These are phyloP conservation scores for Ranitomeya imitator DNA, from an alignment of 2,113 vertebrate species.

Conservation along the genomic window DNA sequence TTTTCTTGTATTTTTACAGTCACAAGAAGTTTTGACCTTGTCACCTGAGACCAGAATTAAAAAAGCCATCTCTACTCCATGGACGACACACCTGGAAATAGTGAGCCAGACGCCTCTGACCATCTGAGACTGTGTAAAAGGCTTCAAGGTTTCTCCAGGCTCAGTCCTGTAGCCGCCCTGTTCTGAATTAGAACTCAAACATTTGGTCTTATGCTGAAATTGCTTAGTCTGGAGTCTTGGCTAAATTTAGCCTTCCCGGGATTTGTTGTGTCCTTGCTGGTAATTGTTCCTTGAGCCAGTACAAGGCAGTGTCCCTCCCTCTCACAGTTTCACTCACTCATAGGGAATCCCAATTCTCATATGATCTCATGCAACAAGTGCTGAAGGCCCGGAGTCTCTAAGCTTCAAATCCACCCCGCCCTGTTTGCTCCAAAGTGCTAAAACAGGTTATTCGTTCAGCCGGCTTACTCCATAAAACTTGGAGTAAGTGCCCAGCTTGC, in stretches of 20 bases:
- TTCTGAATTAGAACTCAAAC: background rate
- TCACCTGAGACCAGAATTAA: background rate
- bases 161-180: background rate
- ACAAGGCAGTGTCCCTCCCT: conserved; percentile 7
- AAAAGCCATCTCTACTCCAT: background rate
- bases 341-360: conserved; percentile 53
- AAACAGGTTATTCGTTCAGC: conserved; percentile 27
- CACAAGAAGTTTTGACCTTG: too few species aligned
- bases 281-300: conserved; percentile 51
- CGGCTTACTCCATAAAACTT: conserved; percentile 12
- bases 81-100: conserved; percentile 15
- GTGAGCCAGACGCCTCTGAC: background rate
- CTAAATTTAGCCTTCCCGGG: conserved; percentile 45
- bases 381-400: conserved; percentile 24
- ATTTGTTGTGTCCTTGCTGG: conserved; percentile 43
- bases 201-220: conserved; percentile 13
- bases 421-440: conserved; percentile 47
- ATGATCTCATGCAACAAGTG: conserved; percentile 46
- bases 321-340: conserved; percentile 40
- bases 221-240: conserved; percentile 26
- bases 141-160: background rate
- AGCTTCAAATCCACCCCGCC: conserved; percentile 33
- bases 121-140: background rate
- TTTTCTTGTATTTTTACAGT: background rate
- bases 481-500: conserved; percentile 2